Conservation (phyloP, 2,113 vertebrate genomes). For the Hypomesus transpacificus region DNA sequence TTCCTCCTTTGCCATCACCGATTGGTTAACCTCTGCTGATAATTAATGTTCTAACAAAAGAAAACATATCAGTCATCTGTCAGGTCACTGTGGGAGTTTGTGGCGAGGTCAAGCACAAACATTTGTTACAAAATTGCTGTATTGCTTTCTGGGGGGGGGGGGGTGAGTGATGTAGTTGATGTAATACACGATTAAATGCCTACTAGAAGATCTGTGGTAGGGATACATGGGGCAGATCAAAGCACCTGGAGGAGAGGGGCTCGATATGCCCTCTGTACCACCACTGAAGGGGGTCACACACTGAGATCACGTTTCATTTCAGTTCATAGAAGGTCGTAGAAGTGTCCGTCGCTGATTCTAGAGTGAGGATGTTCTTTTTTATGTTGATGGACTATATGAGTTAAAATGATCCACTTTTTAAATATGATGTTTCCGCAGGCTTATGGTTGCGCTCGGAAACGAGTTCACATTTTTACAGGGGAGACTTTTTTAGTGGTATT, state of each 20-base stretch:
- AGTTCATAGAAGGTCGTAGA: neutral
- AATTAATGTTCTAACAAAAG: neutral
- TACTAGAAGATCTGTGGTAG: too few relatives aligned
- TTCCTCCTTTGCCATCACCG: conserved; percentile 19
- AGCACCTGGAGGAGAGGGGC: too few relatives aligned
- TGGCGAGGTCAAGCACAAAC: neutral
- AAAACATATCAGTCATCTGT: conserved; percentile 40
- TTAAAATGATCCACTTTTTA: neutral
- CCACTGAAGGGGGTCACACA: too few relatives aligned
- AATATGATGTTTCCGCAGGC: conserved; percentile 27
- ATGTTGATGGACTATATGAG: conserved; percentile 3
- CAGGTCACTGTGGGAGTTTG: neutral
- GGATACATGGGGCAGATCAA: too few relatives aligned
- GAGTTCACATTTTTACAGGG: conserved; percentile 27
- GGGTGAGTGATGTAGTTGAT: conserved; percentile 25
- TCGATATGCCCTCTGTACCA: too few relatives aligned
- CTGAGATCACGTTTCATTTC: conserved; percentile 26
- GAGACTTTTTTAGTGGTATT: conserved; percentile 33
- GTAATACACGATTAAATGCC: too few relatives aligned
- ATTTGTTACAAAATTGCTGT: conserved; percentile 31
- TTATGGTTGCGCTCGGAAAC: conserved; percentile 7
- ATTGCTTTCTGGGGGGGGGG: conserved; percentile 20
- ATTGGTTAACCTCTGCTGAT: neutral
- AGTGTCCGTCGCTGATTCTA: too few relatives aligned
- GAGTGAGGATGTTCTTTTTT: too few relatives aligned